Percentiles rank a stretch among this genome's conserved stretches.
These are phyloP conservation scores for Neolamprologus caudopunctatus DNA, from an alignment of 2,113 vertebrate genomes.

Conservation along the genomic window DNA sequence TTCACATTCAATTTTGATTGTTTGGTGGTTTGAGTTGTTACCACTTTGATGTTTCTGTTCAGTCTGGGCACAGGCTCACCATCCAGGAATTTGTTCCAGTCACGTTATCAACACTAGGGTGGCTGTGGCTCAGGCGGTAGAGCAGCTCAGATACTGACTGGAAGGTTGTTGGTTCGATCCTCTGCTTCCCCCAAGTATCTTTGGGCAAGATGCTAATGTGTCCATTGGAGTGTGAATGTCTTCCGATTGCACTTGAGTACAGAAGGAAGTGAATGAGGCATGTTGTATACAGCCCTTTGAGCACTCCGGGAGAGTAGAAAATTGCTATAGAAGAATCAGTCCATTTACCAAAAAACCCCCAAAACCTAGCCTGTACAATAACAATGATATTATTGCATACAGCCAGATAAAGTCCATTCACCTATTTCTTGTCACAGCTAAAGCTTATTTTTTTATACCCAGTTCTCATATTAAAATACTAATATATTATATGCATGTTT, in stretches of 20 bases:
- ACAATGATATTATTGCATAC: neutral
- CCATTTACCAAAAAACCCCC: neutral
- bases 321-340: neutral
- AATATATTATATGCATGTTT: neutral
- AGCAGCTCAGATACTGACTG: neutral
- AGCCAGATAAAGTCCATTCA: neutral
- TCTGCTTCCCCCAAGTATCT: neutral
- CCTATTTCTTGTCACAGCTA: neutral
- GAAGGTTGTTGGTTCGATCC: neutral
- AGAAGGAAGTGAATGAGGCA: neutral
- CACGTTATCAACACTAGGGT: fast-evolving
- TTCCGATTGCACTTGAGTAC: neutral
- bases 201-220: neutral
- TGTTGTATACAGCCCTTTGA: neutral
- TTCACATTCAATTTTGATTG: neutral
- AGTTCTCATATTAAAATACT: neutral
- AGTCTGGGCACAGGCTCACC: neutral
- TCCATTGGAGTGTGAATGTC: neutral
- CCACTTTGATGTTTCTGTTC: neutral
- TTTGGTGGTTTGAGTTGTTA: neutral
- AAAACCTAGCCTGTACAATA: neutral
- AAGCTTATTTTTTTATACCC: neutral
- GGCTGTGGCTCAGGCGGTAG: neutral
- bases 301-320: neutral
- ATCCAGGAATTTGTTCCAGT: neutral